phyloP scores from a whole-genome alignment of 2,113 vertebrate genomes.

The Perca schrenkii region DNA sequence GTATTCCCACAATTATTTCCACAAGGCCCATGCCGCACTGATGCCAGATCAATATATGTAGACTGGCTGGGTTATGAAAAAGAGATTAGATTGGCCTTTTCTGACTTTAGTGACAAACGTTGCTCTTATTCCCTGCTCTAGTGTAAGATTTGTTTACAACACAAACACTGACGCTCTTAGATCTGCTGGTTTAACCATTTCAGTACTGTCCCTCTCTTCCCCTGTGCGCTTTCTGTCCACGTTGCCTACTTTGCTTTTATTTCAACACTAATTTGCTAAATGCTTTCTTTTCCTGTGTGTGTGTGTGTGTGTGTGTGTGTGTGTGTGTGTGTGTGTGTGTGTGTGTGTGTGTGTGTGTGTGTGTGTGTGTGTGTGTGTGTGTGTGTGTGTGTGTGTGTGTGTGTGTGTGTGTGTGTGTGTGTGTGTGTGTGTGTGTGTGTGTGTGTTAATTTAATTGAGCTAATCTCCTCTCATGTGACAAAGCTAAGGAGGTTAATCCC shows the following conservation, averaged over 20 bases:
- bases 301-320: no score
- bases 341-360: no score
- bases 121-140: slow-evolving; percentile 30
- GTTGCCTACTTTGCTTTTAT: slow-evolving; percentile 6
- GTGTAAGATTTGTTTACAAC: background rate
- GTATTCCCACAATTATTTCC: slow-evolving; percentile 13
- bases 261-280: slow-evolving; percentile 24
- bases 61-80: slow-evolving; percentile 27
- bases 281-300: slow-evolving; percentile 6
- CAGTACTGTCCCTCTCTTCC: background rate
- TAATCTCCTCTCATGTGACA: slow-evolving; percentile 66
- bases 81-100: slow-evolving; percentile 7
- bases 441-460: slow-evolving; percentile 26
- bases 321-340: no score
- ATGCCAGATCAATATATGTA: slow-evolving; percentile 35
- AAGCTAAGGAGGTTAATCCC: slow-evolving; percentile 63
- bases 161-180: slow-evolving; percentile 1
- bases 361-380: no score
- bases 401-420: no score
- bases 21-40: background rate
- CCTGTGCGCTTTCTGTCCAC: background rate
- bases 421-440: no score
- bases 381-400: no score
- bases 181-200: slow-evolving; percentile 17
- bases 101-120: slow-evolving; percentile 27